phyloP scores from a whole-genome alignment of 2,888 invertebrate species.

The Colostygia pectinataria region DNA sequence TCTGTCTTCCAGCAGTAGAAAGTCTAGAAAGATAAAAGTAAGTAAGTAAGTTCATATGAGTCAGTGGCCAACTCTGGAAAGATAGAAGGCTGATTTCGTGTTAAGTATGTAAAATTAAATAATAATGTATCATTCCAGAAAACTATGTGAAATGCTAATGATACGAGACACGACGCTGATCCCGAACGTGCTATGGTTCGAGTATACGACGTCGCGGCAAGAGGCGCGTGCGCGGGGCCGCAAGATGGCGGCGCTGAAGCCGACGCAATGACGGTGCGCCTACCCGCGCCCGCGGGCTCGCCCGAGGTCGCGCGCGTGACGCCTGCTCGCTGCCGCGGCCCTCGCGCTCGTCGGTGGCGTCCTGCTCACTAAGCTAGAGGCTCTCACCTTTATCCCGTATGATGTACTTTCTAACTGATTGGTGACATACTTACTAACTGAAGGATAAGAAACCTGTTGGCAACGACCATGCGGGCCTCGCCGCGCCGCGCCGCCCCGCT shows the following conservation, averaged over 20 bases:
- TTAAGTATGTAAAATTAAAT: too few relatives aligned
- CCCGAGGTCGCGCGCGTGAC: conserved; percentile 78
- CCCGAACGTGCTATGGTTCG: conserved; percentile 96
- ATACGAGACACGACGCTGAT: conserved; percentile 94
- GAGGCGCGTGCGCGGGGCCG: conserved; percentile 91
- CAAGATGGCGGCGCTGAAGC: conserved; percentile 91
- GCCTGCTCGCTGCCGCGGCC: conserved; percentile 64
- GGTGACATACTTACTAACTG: too few relatives aligned
- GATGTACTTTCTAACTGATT: conserved; percentile 21
- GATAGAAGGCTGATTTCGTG: too few relatives aligned
- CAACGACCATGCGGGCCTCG: too few relatives aligned
- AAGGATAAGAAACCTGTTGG: too few relatives aligned
- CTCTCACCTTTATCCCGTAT: conserved; percentile 47
- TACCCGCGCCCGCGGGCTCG: conserved; percentile 46
- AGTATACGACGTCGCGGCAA: conserved; percentile 93
- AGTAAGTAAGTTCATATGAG: too few relatives aligned
- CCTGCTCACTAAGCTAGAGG: conserved; percentile 50
- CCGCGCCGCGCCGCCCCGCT: conserved; percentile 75
- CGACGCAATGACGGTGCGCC: conserved; percentile 89
- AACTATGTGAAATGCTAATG: conserved; percentile 92
- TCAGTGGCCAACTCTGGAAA: too few relatives aligned
- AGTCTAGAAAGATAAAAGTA: too few relatives aligned
- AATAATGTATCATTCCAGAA: conserved; percentile 82
- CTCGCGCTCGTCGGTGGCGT: conserved; percentile 64
- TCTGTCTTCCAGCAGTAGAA: too few relatives aligned